Base-by-base conservation (phyloP, 2,888 invertebrate genomes). In the Fabriciana adippe region DNA sequence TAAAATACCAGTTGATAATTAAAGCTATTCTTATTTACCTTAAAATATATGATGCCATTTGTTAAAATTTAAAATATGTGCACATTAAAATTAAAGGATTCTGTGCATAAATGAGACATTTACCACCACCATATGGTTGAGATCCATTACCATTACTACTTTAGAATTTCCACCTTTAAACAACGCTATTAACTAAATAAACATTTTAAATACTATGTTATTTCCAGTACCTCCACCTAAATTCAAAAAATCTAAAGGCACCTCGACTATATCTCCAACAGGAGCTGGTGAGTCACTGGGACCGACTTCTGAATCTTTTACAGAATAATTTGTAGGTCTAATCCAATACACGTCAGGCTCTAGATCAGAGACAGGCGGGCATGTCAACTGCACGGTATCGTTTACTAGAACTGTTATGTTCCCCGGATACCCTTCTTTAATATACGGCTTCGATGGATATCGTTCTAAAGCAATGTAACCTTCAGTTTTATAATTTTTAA, bases 261-360 rank as follows among this genome's bases (percentile, higher is more conserved):
- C 92, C 92, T 92, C 86, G 60, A 83, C 85, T 55, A 80, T 72
- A 64, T 80, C 78, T 80, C 90, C 91, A 1, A 79, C 74, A 3
- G 90, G 89, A 73, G 88, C 84, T 15, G 88, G 88, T 73, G 85
- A 86, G 75, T 92, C 92, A 70, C 86, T 90, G 1, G 90, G 89
- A 50, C 89, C 90, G 31, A 89, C 87, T 74, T 90, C 88, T 1
- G 84, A 82, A 59, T 89, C 89, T 78, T 82, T 83, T 47, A 84
- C 65, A 0, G 92, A 85, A 64, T 81, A 79, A 75, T 93, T 92
- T 69, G 85, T 88, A 35, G 94, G 91, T 78, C 93, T 94, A 71
- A 97, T 83, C 98, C 98, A 99, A 76, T 95, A 94, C 64, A 98
- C 93, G 78, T 94, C 95, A 0, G 98, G 97, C 81, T 96, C 96